Base-by-base conservation (phyloP, 1,140 invertebrate genomes). In the Carposina sasakii region DNA sequence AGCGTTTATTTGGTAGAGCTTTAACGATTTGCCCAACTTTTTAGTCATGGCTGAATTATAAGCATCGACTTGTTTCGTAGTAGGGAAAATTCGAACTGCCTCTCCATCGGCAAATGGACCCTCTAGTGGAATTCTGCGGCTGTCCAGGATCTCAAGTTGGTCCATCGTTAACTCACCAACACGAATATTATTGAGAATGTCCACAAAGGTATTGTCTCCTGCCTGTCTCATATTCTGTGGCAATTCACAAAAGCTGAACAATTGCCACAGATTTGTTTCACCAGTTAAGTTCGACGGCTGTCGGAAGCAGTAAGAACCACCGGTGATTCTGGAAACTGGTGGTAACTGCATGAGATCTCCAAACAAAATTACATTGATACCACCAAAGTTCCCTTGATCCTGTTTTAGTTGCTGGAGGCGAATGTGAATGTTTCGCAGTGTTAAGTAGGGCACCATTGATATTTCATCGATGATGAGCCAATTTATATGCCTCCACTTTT, bases 391-490 rank as follows among this genome's bases (percentile, higher is more conserved):
- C 10, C 3, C n/a, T 17, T 44, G 19, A 16, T 9, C 3, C 5
- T 37, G 50, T 45, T 57, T 54, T 9, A 54, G 46, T 50, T 82
- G 67, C 46, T 53, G 48, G 44, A 77, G 56, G 33, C 74, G 50
- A 15, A 61, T 60, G 22, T 81, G 67, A 21, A 84, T 79, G 59
- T 67, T 76, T 36, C 73, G 73, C 8, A 81, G 36, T 60, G 71
- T 79, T 33, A 74, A 57, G 51, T 71, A 76, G 0, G 70, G 55
- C 4, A 77, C 63, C 70, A 75, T 76, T 39, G 66, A 81, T 55
- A 84, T 79, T 74, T 82, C 76, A 50, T 83, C 76, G 15, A 79
- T 72, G 45, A 81, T 71, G 5, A 84, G 53, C 57, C 74, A 83
- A 22, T 81, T 54, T 36, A 71, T 56, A 24, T 81, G 26, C 58